These are phyloP conservation scores for Tautogolabrus adspersus DNA, from an alignment of 2,113 vertebrate species.

Conservation along the genomic window DNA sequence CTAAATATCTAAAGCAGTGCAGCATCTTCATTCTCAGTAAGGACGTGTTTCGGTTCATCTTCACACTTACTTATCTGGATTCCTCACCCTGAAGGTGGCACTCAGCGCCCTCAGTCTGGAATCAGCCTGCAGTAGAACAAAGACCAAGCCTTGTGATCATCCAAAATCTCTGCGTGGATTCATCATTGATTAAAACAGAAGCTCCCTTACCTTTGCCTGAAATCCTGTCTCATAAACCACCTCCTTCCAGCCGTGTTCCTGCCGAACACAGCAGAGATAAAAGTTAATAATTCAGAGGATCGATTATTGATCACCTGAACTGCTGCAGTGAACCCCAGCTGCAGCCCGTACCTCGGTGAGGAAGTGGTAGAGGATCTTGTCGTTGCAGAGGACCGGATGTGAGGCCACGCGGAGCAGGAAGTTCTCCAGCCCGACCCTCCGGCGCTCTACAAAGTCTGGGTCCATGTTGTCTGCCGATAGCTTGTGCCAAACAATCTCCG, in stretches of 20 bases:
- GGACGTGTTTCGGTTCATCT: too few relatives aligned
- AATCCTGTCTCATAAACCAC: slow-evolving; percentile 93
- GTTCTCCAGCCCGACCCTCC: slow-evolving; percentile 95
- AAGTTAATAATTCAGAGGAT: neutral
- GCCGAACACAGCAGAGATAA: slow-evolving; percentile 47
- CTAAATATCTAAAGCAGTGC: too few relatives aligned
- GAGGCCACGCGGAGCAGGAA: slow-evolving; percentile 94
- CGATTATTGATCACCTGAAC: neutral
- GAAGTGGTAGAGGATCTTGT: slow-evolving; percentile 93
- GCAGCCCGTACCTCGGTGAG: slow-evolving; percentile 89
- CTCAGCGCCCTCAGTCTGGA: slow-evolving; percentile 96
- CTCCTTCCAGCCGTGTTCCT: slow-evolving; percentile 97
- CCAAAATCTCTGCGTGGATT: neutral
- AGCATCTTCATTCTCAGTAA: too few relatives aligned
- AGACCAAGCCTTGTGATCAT: neutral
- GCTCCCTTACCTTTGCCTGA: slow-evolving; percentile 90
- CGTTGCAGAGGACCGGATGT: slow-evolving; percentile 90
- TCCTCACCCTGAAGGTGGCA: slow-evolving; percentile 98
- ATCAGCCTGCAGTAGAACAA: slow-evolving; percentile 87
- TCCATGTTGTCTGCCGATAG: slow-evolving; percentile 98
- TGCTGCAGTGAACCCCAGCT: neutral
- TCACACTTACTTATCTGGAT: slow-evolving; percentile 91
- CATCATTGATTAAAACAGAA: neutral
- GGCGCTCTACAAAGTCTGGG: slow-evolving; percentile 96
- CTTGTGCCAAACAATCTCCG: slow-evolving; percentile 99